Conservation (phyloP, 2,888 invertebrate species). For the Dicycla oo region DNA sequence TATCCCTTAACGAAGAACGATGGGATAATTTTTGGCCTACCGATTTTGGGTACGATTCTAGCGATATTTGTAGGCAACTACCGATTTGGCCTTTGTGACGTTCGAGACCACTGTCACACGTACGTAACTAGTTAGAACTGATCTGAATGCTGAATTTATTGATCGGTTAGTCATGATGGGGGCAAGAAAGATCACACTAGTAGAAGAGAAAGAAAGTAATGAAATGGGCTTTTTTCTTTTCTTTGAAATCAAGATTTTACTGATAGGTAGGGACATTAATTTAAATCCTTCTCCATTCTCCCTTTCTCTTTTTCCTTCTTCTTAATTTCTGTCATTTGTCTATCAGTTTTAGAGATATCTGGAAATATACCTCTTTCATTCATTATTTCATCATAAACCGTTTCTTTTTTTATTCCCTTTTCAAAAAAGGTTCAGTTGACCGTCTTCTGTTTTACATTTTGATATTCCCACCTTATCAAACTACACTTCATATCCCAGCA, state of each 20-base stretch:
- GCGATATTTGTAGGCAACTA: too few species aligned
- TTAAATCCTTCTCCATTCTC: not conserved
- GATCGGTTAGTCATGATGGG: not conserved
- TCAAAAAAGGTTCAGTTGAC: not conserved
- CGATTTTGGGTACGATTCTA: too few species aligned
- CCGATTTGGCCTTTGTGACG: too few species aligned
- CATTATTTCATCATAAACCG: not conserved
- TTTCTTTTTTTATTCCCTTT: not conserved
- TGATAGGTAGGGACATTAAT: not conserved
- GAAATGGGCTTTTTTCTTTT: not conserved
- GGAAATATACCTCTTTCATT: not conserved
- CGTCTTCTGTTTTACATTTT: not conserved
- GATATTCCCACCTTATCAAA: not conserved
- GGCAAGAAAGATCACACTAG: not conserved
- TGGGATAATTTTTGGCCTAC: too few species aligned
- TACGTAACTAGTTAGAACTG: slow-evolving; percentile 24
- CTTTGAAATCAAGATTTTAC: not conserved
- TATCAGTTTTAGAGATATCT: not conserved
- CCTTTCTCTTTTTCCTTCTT: not conserved
- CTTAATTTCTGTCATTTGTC: not conserved
- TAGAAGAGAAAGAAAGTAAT: not conserved
- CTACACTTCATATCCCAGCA: not conserved
- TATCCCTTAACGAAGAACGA: too few species aligned
- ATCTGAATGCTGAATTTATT: slow-evolving; percentile 35
- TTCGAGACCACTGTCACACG: too few species aligned